Evolutionary conservation across 92 coral and sea anemone genomes (phyloP), one percentile per base, ranked within the genome.

Genomic region (Pocillopora grandis): DNA sequence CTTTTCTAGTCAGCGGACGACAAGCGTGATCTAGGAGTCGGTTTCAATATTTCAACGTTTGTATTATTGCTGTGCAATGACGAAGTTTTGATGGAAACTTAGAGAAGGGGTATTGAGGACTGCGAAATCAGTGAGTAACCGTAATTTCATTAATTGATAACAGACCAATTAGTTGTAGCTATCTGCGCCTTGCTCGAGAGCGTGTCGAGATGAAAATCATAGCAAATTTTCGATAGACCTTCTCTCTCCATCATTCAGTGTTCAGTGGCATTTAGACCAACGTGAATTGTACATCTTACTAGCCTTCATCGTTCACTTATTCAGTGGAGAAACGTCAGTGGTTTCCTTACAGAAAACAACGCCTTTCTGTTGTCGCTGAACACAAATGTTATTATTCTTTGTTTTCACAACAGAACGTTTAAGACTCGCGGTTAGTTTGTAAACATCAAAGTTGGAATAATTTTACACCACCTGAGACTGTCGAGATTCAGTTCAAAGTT

Each of bases 1-100:
- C 5, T 12, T 52, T 21, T 49, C 85, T 42, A 80, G 85, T 81
- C 85, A 81, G 85, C 85, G 85, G 85, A 58, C 77, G 36, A 20
- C 77, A 71, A 59, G 71, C 85, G 37, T 66, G 76, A 33, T 69
- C 33, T 70, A 59, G 59, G 19, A 73, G 55, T 61, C 13, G 72
- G 79, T 59, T 82, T 63, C 78, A 27, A 31, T 74, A 37, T 72
- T 72, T 78, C 62, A 20, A 33, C 20, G 42, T 72, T 72, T 70
- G 66, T n/a, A 19, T 36, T 67, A 27, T 15, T 70, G 63, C n/a
- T 17, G 31, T 16, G 67, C 19, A 58, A 35, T 60, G 48, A 61
- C 63, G 69, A 55, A 57, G 16, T 36, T 21, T 81, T 58, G 58
- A 69, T 71, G 77, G 75, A n/a, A 69, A 33, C 9, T 42, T 81